These are phyloP conservation scores for Tetragonisca angustula DNA, from an alignment of 2,888 invertebrate species.

Conservation along the genomic window DNA sequence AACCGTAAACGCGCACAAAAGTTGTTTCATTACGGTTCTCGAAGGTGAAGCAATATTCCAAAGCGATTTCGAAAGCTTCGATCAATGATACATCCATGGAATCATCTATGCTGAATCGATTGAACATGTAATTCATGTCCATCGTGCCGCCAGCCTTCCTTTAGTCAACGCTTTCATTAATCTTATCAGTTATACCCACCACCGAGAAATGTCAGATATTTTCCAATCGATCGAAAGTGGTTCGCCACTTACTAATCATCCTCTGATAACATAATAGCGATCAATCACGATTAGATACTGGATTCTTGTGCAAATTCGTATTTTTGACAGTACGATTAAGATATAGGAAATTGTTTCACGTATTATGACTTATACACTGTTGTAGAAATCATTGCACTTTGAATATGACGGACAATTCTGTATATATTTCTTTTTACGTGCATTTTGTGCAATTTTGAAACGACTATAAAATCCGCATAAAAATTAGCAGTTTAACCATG, in stretches of 20 bases:
- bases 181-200: neutral
- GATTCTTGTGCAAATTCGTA: too few relatives aligned
- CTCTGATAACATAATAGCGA: accelerated
- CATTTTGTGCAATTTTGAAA: too few relatives aligned
- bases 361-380: too few relatives aligned
- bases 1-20: slow-evolving; percentile 1
- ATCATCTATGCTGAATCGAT: slow-evolving; percentile 20
- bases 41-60: slow-evolving; percentile 51
- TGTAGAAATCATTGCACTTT: too few relatives aligned
- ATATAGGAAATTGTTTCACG: too few relatives aligned
- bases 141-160: slow-evolving; percentile 1
- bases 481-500: too few relatives aligned
- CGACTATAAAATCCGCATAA: too few relatives aligned
- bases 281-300: too few relatives aligned
- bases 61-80: slow-evolving; percentile 51
- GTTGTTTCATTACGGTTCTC: slow-evolving; percentile 46
- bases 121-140: neutral
- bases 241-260: neutral
- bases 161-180: slow-evolving; percentile 21
- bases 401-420: too few relatives aligned
- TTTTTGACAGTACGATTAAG: too few relatives aligned
- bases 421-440: too few relatives aligned
- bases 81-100: neutral
- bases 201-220: neutral
- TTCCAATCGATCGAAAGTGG: neutral